phyloP scores from a whole-genome alignment of 2,113 vertebrate species.

The Scartelaos histophorus region DNA sequence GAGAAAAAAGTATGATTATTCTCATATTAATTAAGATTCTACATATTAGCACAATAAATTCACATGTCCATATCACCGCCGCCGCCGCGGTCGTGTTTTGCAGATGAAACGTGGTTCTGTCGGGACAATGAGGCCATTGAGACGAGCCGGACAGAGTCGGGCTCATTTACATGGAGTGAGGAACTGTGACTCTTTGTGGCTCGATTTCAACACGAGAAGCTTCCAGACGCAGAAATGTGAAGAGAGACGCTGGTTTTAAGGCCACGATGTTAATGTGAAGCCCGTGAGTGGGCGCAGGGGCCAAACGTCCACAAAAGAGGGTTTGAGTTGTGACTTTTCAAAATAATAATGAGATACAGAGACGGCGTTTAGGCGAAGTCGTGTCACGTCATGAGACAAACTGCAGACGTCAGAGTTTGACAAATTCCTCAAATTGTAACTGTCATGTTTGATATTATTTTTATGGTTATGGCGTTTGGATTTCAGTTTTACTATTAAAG shows the following conservation, averaged over 20 bases:
- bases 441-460: too few relatives aligned
- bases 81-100: conserved; percentile 14
- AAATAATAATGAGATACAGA: conserved; percentile 27
- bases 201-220: conserved; percentile 31
- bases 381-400: conserved; percentile 3
- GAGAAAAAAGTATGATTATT: too few relatives aligned
- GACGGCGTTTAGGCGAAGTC: not conserved
- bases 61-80: not conserved
- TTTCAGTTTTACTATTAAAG: too few relatives aligned
- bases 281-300: conserved; percentile 45
- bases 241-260: conserved; percentile 27
- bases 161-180: conserved; percentile 70
- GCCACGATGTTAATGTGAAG: conserved; percentile 36
- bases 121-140: conserved; percentile 69
- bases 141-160: conserved; percentile 42
- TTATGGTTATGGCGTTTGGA: too few relatives aligned
- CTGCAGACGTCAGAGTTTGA: conserved; percentile 2
- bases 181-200: conserved; percentile 71
- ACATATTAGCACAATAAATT: conserved; percentile 2
- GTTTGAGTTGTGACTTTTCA: conserved; percentile 52
- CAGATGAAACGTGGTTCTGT: conserved; percentile 49
- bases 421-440: too few relatives aligned
- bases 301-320: conserved; percentile 46
- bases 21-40: not conserved
- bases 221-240: not conserved